These are phyloP conservation scores for Aphis gossypii DNA, from an alignment of 1,140 invertebrate species.

Conservation along the genomic window DNA sequence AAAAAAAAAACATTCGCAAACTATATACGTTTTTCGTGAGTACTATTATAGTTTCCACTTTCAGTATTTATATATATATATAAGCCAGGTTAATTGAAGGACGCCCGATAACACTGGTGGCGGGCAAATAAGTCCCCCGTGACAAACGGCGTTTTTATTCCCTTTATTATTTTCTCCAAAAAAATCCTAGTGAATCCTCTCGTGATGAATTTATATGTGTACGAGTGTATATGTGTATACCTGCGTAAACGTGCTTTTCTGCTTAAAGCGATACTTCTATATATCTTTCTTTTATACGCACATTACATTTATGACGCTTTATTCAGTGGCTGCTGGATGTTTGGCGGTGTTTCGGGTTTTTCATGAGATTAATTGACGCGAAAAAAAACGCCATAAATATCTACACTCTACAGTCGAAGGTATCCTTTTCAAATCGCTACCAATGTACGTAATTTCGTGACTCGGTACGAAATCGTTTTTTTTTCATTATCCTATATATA, in stretches of 20 bases:
- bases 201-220: background rate
- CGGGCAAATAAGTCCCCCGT: background rate
- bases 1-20: background rate
- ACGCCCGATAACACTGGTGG: background rate
- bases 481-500: background rate
- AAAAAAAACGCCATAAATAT: background rate
- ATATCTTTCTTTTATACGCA: background rate
- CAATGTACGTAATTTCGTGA: background rate
- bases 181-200: constrained; percentile 11
- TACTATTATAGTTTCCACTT: background rate
- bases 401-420: too few relatives aligned
- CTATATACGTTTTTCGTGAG: background rate
- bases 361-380: background rate
- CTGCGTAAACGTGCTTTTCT: background rate
- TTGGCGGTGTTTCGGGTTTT: background rate
- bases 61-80: background rate
- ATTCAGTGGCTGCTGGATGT: background rate
- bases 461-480: background rate
- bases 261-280: background rate
- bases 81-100: constrained; percentile 28
- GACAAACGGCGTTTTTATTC: constrained; percentile 34
- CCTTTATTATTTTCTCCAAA: constrained; percentile 33
- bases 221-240: too few relatives aligned
- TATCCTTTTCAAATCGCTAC: background rate
- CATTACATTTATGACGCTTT: background rate